Evolutionary conservation across 2,888 invertebrate genomes (phyloP).

Genomic region (Orthosia gothica): DNA sequence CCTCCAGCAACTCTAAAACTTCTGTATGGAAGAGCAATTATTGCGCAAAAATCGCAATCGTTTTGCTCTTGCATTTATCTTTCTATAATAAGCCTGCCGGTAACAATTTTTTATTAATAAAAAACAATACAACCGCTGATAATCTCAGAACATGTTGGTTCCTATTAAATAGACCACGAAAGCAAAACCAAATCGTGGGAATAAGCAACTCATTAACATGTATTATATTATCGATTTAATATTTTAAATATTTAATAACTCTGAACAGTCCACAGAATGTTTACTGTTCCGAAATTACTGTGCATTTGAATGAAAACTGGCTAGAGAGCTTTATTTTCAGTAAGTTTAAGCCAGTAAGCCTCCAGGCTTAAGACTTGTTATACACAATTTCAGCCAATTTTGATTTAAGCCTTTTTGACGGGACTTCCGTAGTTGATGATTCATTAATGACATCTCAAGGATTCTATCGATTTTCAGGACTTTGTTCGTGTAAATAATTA

Average conservation of each 20-base stretch:
- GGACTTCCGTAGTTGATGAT: neutral
- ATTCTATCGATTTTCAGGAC: conserved; percentile 7
- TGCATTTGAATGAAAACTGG: neutral
- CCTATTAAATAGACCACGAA: no score
- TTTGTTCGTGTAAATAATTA: conserved; percentile 1
- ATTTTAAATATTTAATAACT: neutral
- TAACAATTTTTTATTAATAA: no score
- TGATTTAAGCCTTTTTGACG: neutral
- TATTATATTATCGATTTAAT: no score
- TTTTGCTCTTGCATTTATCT: no score
- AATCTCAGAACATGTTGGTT: no score
- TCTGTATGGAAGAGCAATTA: no score
- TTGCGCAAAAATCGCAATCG: no score
- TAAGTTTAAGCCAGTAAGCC: conserved; percentile 26
- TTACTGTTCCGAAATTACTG: neutral
- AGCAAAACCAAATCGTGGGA: no score
- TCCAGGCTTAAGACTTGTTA: conserved; percentile 12
- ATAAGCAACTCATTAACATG: no score
- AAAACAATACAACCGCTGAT: no score
- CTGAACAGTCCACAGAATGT: neutral
- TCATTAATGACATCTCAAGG: neutral
- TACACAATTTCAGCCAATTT: conserved; percentile 17
- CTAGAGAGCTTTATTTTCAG: conserved; percentile 21
- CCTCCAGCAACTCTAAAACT: no score
- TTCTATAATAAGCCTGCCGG: no score